These are phyloP conservation scores for Brevimyrus niger DNA, from an alignment of 2,113 vertebrate species.

Conservation along the genomic window DNA sequence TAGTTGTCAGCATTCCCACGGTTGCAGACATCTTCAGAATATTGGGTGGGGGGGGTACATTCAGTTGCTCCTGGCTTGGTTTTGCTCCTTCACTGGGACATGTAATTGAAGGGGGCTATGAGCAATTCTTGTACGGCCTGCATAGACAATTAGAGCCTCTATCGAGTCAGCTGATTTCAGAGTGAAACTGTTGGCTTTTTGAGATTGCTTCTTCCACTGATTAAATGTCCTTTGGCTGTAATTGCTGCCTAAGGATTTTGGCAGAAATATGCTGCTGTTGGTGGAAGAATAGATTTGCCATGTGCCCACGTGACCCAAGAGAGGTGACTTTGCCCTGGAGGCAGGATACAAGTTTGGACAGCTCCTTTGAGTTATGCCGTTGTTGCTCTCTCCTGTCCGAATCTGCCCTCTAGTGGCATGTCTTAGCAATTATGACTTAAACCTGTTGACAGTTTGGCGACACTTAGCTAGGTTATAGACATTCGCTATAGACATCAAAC, in stretches of 20 bases:
- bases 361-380: background rate
- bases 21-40: constrained; percentile 18
- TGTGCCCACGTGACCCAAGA: constrained; percentile 13
- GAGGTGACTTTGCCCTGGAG: constrained; percentile 25
- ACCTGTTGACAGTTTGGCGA: no score
- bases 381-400: constrained; percentile 8
- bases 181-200: constrained; percentile 34
- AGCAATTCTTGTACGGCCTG: constrained; percentile 14
- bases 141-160: constrained; percentile 20
- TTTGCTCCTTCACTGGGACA: constrained; percentile 19
- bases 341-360: background rate
- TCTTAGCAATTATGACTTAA: background rate
- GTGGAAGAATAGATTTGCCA: background rate
- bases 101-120: constrained; percentile 18
- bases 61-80: constrained; percentile 40
- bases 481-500: no score
- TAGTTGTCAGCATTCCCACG: constrained; percentile 13
- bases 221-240: constrained; percentile 6
- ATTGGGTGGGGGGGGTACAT: constrained; percentile 21
- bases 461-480: background rate
- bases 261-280: constrained; percentile 29
- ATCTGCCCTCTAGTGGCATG: constrained; percentile 40
- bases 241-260: constrained; percentile 36
- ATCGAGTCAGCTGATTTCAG: constrained; percentile 33
- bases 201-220: constrained; percentile 23